A percentile compares a stretch with the other conserved stretches of the same genome.
Evolutionary conservation across 2,113 vertebrate species (phyloP).

Genomic region (Platichthys flesus): DNA sequence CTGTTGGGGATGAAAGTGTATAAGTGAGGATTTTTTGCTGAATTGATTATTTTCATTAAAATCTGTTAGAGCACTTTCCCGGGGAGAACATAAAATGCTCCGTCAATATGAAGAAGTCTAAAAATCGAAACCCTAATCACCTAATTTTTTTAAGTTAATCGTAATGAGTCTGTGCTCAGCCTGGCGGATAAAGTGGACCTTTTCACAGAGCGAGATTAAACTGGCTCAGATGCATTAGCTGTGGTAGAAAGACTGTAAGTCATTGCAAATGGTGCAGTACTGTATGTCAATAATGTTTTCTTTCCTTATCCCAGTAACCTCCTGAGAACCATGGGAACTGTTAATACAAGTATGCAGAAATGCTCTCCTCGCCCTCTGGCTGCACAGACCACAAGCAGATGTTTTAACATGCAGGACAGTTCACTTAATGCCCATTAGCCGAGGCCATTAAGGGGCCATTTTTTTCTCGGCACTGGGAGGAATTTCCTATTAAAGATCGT

Average conservation of each 20-base stretch:
- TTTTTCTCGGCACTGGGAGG: conserved; percentile 52
- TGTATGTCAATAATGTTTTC: conserved; percentile 68
- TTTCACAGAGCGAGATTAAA: neutral
- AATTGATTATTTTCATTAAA: conserved; percentile 1
- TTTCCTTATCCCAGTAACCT: conserved; percentile 39
- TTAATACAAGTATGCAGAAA: conserved; percentile 77
- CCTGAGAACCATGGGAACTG: conserved; percentile 80
- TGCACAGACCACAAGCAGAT: conserved; percentile 49
- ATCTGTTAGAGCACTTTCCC: neutral
- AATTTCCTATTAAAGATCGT: conserved; percentile 58
- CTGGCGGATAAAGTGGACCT: neutral
- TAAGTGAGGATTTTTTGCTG: no score
- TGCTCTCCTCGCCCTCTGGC: conserved; percentile 57
- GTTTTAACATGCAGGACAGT: conserved; percentile 63
- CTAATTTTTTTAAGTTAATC: conserved; percentile 17
- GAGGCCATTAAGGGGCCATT: conserved; percentile 58
- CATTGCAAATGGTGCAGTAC: conserved; percentile 50
- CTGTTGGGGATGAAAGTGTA: conserved; percentile 24
- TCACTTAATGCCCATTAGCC: conserved; percentile 62
- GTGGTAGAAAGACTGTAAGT: conserved; percentile 44
- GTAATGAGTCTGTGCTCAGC: conserved; percentile 1
- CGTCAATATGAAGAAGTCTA: conserved; percentile 1
- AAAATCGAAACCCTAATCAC: conserved; percentile 7
- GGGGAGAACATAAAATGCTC: neutral
- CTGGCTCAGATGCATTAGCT: conserved; percentile 21